Evolutionary conservation across 2,113 vertebrate species (phyloP), one percentile per base, ranked within the genome.

Genomic region (Pygoscelis antarcticus): DNA sequence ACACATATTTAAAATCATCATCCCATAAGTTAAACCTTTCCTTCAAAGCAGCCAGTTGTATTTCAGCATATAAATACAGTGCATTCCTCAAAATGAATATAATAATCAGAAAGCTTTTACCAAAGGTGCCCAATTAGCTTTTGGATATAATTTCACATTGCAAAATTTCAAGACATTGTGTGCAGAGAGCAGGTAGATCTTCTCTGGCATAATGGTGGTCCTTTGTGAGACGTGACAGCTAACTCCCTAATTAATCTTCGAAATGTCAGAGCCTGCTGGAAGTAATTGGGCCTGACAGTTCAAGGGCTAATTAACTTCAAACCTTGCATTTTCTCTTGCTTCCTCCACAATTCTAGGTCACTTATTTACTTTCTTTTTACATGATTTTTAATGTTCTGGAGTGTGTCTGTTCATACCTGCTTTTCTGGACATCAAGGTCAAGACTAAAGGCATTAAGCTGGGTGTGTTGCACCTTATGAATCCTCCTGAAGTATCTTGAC

Each of bases 221-320:
- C 96, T 98, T 81, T 95, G 86, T 83, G 90, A 95, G 87, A 96
- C n/a, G 12, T 97, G 98, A 98, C 97, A 97, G 82, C 58, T 29
- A 90, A 90, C 89, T 96, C 92, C 81, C 91, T 98, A 98, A 98
- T 98, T 98, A 98, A 97, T 98, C 97, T 96, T 94, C 5, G 6
- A 98, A 98, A 98, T 98, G 97, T 97, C 98, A 98, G 95, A 96
- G 94, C 74, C 97, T 96, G 93, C 96, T 97, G 94, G 96, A 97
- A 94, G 87, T 96, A 97, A 98, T 94, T 97, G 96, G 88, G 81
- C 87, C 95, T 97, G 97, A 96, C 96, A 97, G 97, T 98, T 98
- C 95, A 98, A 98, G 97, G 96, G 79, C 97, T 97, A 98, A 98
- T 98, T 98, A 98, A 96, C 94, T 93, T 93, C 84, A 97, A 97